Evolutionary conservation across 2,797 vertebrate species (phyloP), one percentile per base, ranked within the genome.

Genomic region (Taenioides sp.): DNA sequence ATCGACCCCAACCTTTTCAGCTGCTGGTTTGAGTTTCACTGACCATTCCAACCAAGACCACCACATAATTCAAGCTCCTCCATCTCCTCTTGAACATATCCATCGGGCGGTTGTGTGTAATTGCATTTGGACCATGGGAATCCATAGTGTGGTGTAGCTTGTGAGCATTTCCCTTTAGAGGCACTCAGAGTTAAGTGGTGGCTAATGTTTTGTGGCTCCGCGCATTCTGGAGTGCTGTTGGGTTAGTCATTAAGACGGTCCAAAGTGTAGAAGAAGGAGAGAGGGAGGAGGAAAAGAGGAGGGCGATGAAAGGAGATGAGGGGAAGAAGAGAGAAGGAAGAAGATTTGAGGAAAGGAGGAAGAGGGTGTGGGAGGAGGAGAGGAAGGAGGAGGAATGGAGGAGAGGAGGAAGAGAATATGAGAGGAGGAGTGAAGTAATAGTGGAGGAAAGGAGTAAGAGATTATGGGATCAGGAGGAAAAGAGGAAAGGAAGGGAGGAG

Each of bases 161-260:
- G 74, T 71, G 50, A 65, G 80, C 75, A 82, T 85, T 86, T 91
- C 89, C 88, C 89, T 91, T 85, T 85, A 90, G 88, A 88, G 91
- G 87, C 88, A 88, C 88, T 93, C 84, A 80, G 79, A 75, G 84
- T 73, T 80, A 88, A 92, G 89, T 92, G 88, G 79, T 76, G 27
- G 72, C 87, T 92, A 92, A 92, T 92, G 91, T 79, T 76, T 84
- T 90, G 86, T 74, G 87, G 87, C 82, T 87, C 60, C 6, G 27
- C 72, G 80, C 72, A 1, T 73, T 84, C 76, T 82, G 79, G 79
- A 84, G 77, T 86, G 77, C 83, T 87, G 83, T 75, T 76, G 81
- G 83, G 82, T 87, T 81, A 79, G 83, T 87, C 88, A 75, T 89
- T 81, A 81, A 70, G 69, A 77, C 58, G 50, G 28, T 75, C 74